A percentile compares a stretch with the other conserved stretches of the same genome.
Evolutionary conservation across 35 echinoderm and acorn worm genomes (phyloP).

Genomic region (Lytechinus pictus): DNA sequence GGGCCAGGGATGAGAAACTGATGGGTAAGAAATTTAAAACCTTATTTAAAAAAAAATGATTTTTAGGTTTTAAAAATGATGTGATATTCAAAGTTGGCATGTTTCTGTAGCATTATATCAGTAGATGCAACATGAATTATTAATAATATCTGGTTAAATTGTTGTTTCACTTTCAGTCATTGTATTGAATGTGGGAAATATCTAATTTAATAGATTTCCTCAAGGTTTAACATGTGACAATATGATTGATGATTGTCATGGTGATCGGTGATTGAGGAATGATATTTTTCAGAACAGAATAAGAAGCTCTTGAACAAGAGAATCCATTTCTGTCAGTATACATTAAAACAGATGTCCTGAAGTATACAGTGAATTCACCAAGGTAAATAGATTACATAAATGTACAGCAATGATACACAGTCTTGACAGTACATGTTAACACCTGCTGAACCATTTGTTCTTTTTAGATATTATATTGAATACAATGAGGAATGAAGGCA

Average conservation of each 20-base stretch:
- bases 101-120: not conserved
- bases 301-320: not conserved
- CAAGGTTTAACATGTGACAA: too few relatives aligned
- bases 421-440: not conserved
- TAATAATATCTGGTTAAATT: too few relatives aligned
- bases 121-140: not conserved
- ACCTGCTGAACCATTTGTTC: not conserved
- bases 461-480: conserved; percentile 91
- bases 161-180: too few relatives aligned
- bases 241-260: too few relatives aligned
- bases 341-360: not conserved
- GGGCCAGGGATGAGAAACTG: conserved; percentile 89
- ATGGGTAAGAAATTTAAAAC: conserved; percentile 80
- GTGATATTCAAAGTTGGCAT: not conserved
- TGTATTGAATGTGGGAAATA: too few relatives aligned
- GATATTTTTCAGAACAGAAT: too few relatives aligned
- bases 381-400: not conserved
- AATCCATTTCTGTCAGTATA: not conserved
- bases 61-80: not conserved
- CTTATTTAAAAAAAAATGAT: not conserved
- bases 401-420: not conserved
- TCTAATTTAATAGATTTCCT: too few relatives aligned
- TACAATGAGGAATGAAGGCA: conserved; percentile 97
- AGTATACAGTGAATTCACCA: not conserved
- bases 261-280: too few relatives aligned